Percentiles rank a stretch among this genome's conserved stretches.
Conservation (phyloP, 2,113 vertebrate species). For the Cyphomyrus discorhynchus region DNA sequence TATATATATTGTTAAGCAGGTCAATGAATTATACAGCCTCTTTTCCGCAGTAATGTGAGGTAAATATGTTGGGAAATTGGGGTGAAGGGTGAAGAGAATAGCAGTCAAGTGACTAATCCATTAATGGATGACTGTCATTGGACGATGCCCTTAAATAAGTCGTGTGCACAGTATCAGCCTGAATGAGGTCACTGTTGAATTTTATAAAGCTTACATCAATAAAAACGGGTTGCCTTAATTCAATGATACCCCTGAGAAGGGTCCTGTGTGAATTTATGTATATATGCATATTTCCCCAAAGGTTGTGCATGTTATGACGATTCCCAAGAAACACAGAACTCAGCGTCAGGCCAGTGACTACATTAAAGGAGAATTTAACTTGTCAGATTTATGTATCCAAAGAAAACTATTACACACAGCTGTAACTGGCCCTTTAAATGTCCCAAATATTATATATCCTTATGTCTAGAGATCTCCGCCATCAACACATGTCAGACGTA, state of each 20-base stretch:
- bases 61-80: background rate
- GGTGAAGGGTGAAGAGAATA: background rate
- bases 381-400: background rate
- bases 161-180: constrained; percentile 1
- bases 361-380: background rate
- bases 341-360: background rate
- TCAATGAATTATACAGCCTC: background rate
- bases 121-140: background rate
- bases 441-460: background rate
- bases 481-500: background rate
- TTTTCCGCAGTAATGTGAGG: background rate
- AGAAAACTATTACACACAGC: background rate
- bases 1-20: background rate
- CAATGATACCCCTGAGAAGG: background rate
- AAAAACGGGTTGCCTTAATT: background rate
- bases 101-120: background rate
- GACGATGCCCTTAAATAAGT: background rate
- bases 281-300: background rate
- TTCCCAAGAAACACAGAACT: background rate
- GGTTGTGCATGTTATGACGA: background rate
- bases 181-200: constrained; percentile 4
- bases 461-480: background rate
- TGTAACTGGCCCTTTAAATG: background rate
- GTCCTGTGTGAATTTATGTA: background rate
- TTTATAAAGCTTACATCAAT: constrained; percentile 1